These are phyloP conservation scores for Nipponacmea schrenckii DNA, from an alignment of 2,888 invertebrate genomes.

Conservation along the genomic window DNA sequence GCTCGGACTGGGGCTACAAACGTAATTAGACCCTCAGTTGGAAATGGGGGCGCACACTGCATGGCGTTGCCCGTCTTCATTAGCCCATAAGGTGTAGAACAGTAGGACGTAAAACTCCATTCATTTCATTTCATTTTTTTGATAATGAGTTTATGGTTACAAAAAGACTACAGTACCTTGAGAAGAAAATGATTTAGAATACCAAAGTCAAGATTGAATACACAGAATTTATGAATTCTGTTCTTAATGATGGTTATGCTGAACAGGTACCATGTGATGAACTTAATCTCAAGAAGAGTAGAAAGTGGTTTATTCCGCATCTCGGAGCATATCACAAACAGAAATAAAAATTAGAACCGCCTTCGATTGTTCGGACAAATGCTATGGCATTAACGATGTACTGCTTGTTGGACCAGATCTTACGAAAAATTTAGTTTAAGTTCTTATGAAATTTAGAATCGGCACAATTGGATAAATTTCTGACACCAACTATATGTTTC, in stretches of 20 bases:
- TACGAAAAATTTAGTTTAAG: slow-evolving; percentile 34
- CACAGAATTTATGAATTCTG: slow-evolving; percentile 5
- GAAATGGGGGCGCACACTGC: too few relatives aligned
- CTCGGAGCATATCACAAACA: slow-evolving; percentile 29
- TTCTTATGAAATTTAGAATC: slow-evolving; percentile 32
- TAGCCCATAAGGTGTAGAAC: too few relatives aligned
- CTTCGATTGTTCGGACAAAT: slow-evolving; percentile 32
- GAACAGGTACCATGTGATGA: slow-evolving; percentile 1
- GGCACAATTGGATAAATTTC: slow-evolving; percentile 31
- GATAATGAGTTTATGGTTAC: slow-evolving; percentile 12
- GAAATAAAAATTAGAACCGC: slow-evolving; percentile 28
- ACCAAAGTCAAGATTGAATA: slow-evolving; percentile 12
- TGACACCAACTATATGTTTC: slow-evolving; percentile 32
- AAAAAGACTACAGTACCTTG: slow-evolving; percentile 4
- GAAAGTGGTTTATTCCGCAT: slow-evolving; percentile 31
- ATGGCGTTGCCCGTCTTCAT: too few relatives aligned
- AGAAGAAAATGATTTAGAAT: slow-evolving; percentile 6
- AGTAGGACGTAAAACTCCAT: too few relatives aligned
- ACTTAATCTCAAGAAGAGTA: not conserved
- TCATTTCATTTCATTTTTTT: too few relatives aligned
- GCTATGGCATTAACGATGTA: slow-evolving; percentile 30
- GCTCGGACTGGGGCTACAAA: too few relatives aligned
- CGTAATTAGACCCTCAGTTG: too few relatives aligned
- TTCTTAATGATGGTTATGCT: slow-evolving; percentile 6
- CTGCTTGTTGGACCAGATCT: slow-evolving; percentile 37